Evolutionary conservation across 2,888 invertebrate species (phyloP).

Genomic region (Campopleginae sp.): DNA sequence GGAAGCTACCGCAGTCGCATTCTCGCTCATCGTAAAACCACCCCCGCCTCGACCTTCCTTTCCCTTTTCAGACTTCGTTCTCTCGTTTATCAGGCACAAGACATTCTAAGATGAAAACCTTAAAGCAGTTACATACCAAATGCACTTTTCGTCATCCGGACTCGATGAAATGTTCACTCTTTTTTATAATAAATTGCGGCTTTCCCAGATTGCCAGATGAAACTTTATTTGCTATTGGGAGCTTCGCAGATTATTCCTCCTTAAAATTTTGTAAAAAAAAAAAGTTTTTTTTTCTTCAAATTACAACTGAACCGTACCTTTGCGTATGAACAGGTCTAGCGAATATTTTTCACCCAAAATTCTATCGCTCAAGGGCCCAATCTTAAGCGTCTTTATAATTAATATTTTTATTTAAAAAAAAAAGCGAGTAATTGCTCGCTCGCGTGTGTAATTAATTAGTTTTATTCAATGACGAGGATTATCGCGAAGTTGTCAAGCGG

Average conservation of each 20-base stretch:
- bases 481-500: not conserved
- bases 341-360: not conserved
- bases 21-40: conserved; percentile 81
- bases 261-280: not conserved
- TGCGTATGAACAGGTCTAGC: not conserved
- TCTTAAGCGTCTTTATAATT: not conserved
- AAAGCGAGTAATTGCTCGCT: not conserved
- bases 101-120: conserved; percentile 39
- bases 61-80: conserved; percentile 40
- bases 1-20: conserved; percentile 69
- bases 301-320: not conserved
- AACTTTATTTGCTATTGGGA: not conserved
- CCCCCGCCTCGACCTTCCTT: conserved; percentile 68
- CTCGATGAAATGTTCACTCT: not conserved
- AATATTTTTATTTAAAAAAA: not conserved
- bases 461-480: not conserved
- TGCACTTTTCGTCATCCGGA: not conserved
- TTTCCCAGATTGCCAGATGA: not conserved
- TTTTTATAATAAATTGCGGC: not conserved
- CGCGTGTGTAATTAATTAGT: not conserved
- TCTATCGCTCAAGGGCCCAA: not conserved
- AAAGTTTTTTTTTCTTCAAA: not conserved
- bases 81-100: conserved; percentile 41
- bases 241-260: not conserved
- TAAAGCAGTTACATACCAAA: not conserved